A percentile compares a stretch with the other conserved stretches of the same genome.
Evolutionary conservation across 1,140 invertebrate genomes (phyloP).

Genomic region (Muscidifurax raptorellus): DNA sequence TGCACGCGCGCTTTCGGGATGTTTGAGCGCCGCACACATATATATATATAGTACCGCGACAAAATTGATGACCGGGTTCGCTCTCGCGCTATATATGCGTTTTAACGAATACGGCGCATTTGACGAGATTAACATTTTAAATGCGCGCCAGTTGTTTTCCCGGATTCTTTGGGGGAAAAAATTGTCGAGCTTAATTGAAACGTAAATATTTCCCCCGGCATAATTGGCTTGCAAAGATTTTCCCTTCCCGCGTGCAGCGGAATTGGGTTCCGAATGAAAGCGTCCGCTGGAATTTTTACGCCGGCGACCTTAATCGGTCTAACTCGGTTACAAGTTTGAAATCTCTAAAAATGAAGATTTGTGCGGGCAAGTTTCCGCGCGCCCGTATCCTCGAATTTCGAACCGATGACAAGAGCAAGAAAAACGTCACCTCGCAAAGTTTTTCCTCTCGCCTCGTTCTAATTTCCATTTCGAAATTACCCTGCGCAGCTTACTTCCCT

Average conservation of each 20-base stretch:
- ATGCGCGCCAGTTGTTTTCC: not conserved
- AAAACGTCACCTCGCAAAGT: too few relatives aligned
- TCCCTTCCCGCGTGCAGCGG: too few relatives aligned
- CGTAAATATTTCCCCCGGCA: not conserved
- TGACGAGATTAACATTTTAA: constrained; percentile 17
- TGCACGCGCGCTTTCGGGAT: not conserved
- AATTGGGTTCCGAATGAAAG: too few relatives aligned
- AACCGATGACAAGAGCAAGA: too few relatives aligned
- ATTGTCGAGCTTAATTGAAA: not conserved
- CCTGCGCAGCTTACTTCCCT: not conserved
- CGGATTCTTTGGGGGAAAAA: not conserved
- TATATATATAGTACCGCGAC: not conserved
- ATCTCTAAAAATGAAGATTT: constrained; percentile 1
- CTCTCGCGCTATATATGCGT: not conserved
- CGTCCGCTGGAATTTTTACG: not conserved
- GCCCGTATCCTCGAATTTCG: not conserved
- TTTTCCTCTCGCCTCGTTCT: not conserved
- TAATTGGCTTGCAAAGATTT: too few relatives aligned
- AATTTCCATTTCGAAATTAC: not conserved
- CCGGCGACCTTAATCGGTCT: not conserved
- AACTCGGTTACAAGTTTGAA: not conserved
- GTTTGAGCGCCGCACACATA: not conserved
- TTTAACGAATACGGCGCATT: constrained; percentile 21
- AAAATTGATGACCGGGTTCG: constrained; percentile 24
- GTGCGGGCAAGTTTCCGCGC: not conserved